A percentile compares a stretch with the other conserved stretches of the same genome.
These are phyloP conservation scores for Palythoa grandis DNA, from an alignment of 92 coral and sea anemone genomes.

Conservation along the genomic window DNA sequence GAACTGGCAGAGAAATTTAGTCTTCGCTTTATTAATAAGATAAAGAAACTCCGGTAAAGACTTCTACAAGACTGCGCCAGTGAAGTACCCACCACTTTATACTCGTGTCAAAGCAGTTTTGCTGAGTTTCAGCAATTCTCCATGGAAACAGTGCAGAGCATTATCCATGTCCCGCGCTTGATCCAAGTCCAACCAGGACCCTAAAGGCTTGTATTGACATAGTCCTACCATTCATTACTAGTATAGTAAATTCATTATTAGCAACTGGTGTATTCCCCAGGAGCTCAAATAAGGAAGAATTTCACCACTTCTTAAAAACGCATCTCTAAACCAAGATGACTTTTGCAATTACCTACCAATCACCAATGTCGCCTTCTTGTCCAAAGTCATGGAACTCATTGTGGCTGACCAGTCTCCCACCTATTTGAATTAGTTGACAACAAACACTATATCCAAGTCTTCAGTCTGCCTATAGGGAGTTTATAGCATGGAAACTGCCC, in stretches of 20 bases:
- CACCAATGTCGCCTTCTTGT: background rate
- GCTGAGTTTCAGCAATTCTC: constrained; percentile 6
- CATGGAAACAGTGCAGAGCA: constrained; percentile 22
- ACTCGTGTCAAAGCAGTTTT: background rate
- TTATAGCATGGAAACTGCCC: background rate
- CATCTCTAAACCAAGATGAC: background rate
- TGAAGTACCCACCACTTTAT: background rate
- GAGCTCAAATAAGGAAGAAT: too few species aligned
- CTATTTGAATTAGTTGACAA: too few species aligned
- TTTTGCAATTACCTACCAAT: background rate
- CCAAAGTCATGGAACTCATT: background rate
- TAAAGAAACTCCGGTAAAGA: background rate
- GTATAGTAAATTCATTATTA: too few species aligned
- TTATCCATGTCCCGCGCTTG: constrained; percentile 24
- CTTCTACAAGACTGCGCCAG: background rate
- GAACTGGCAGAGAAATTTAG: too few species aligned
- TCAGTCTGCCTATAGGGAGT: too few species aligned
- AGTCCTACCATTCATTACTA: constrained; percentile 11
- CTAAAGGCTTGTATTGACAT: constrained; percentile 5
- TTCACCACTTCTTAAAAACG: too few species aligned
- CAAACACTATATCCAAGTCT: too few species aligned
- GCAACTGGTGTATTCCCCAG: too few species aligned
- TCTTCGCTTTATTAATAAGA: background rate
- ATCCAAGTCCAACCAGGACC: constrained; percentile 39
- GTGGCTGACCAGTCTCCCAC: too few species aligned